Evolutionary conservation across 2,888 invertebrate genomes (phyloP).

Genomic region (Bombyx huttoni): DNA sequence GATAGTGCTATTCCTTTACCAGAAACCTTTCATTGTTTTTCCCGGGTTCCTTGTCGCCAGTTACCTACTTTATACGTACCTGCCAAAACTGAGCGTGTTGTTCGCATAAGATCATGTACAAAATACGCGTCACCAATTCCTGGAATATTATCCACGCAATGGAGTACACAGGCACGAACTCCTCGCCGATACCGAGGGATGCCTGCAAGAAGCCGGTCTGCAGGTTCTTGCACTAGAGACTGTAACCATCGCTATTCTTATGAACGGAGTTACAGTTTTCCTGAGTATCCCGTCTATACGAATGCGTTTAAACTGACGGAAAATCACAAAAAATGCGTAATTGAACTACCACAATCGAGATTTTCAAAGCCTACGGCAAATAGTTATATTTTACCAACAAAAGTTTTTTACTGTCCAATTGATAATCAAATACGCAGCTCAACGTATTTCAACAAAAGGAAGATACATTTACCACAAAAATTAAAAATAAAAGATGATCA

Average conservation of each 20-base stretch:
- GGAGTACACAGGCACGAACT: slow-evolving; percentile 10
- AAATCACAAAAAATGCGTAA: slow-evolving; percentile 32
- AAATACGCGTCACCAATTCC: not conserved
- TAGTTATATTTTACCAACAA: too few relatives aligned
- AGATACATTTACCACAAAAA: not conserved
- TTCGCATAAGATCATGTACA: slow-evolving; percentile 23
- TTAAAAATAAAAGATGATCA: not conserved
- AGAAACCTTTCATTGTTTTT: slow-evolving; percentile 14
- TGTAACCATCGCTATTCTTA: slow-evolving; percentile 29
- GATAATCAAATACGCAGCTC: too few relatives aligned
- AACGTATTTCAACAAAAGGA: not conserved
- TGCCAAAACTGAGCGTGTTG: slow-evolving; percentile 29
- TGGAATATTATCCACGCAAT: not conserved
- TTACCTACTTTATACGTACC: slow-evolving; percentile 35
- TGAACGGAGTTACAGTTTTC: slow-evolving; percentile 44
- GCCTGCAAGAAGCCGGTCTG: slow-evolving; percentile 46
- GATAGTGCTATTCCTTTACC: slow-evolving; percentile 45
- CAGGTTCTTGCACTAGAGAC: slow-evolving; percentile 32
- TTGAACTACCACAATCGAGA: slow-evolving; percentile 25
- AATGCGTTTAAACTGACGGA: slow-evolving; percentile 44
- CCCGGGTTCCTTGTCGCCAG: slow-evolving; percentile 22
- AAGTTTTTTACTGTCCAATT: too few relatives aligned
- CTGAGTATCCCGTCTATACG: slow-evolving; percentile 34
- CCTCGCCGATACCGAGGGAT: slow-evolving; percentile 30
- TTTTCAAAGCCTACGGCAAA: too few relatives aligned